Percentiles rank a stretch among this genome's conserved stretches.
phyloP scores from a whole-genome alignment of 2,888 invertebrate species.

The Liposcelis brunnea region DNA sequence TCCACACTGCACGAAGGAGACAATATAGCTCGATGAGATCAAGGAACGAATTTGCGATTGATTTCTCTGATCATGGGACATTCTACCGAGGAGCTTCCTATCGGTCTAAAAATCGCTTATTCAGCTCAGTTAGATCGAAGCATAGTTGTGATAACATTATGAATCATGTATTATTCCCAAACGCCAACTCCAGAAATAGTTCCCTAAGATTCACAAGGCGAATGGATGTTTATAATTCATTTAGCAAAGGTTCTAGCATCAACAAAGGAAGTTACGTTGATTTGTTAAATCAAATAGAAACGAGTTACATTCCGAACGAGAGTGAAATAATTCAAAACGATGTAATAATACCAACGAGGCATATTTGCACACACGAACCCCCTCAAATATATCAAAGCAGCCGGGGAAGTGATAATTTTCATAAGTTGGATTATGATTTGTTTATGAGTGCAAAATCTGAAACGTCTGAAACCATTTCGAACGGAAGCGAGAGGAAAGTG shows the following conservation, averaged over 20 bases:
- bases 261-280: constrained; percentile 2
- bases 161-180: constrained; percentile 4
- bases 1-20: not conserved
- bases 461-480: constrained; percentile 11
- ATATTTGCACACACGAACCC: not conserved
- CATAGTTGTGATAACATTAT: constrained; percentile 1
- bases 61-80: no score
- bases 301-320: not conserved
- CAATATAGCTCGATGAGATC: constrained; percentile 5
- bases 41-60: not conserved
- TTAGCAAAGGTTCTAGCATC: not conserved
- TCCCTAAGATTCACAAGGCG: not conserved
- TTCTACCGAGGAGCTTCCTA: not conserved
- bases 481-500: constrained; percentile 25
- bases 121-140: constrained; percentile 3
- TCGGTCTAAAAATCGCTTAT: not conserved
- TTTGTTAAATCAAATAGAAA: constrained; percentile 1
- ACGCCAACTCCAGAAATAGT: not conserved
- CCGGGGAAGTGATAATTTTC: constrained; percentile 5
- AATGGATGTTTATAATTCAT: constrained; percentile 8
- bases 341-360: not conserved
- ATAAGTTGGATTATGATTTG: constrained; percentile 4
- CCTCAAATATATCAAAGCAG: constrained; percentile 5
- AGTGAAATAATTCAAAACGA: not conserved
- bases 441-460: constrained; percentile 24